phyloP scores from a whole-genome alignment of 2,113 vertebrate species.

The Chinchilla lanigera region DNA sequence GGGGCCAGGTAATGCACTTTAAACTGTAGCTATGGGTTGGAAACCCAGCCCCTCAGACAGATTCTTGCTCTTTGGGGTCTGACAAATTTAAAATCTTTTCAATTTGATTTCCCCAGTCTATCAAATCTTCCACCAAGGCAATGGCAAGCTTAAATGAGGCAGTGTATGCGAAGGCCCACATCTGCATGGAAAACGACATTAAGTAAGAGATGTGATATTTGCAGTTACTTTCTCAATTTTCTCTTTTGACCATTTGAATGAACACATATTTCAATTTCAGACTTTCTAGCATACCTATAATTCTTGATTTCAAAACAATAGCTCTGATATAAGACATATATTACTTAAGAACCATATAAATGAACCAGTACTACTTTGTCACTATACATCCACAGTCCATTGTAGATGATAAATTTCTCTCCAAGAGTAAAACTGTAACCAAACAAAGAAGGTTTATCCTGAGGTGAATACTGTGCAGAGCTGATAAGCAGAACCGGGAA shows the following conservation, averaged over 20 bases:
- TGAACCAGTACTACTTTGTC: background rate
- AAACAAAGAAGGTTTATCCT: background rate
- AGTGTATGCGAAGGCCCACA: background rate
- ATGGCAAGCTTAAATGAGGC: background rate
- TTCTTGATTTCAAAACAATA: slow-evolving; percentile 39
- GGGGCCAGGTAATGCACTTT: background rate
- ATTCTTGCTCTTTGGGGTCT: background rate
- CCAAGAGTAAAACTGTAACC: background rate
- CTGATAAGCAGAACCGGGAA: background rate
- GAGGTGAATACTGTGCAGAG: background rate
- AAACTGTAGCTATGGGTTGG: background rate
- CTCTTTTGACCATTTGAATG: background rate
- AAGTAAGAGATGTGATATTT: background rate
- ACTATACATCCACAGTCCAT: background rate
- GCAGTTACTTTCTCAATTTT: background rate
- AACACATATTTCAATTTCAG: background rate
- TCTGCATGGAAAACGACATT: background rate
- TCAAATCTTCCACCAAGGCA: background rate
- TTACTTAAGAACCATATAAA: background rate
- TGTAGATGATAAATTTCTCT: background rate
- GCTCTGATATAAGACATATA: background rate
- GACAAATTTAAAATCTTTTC: background rate
- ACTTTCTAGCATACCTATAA: background rate
- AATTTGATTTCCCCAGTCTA: background rate
- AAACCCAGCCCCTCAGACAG: background rate